Percentiles rank a stretch among this genome's conserved stretches.
Conservation (phyloP, 2,888 invertebrate species). For the Phaedon cochleariae region DNA sequence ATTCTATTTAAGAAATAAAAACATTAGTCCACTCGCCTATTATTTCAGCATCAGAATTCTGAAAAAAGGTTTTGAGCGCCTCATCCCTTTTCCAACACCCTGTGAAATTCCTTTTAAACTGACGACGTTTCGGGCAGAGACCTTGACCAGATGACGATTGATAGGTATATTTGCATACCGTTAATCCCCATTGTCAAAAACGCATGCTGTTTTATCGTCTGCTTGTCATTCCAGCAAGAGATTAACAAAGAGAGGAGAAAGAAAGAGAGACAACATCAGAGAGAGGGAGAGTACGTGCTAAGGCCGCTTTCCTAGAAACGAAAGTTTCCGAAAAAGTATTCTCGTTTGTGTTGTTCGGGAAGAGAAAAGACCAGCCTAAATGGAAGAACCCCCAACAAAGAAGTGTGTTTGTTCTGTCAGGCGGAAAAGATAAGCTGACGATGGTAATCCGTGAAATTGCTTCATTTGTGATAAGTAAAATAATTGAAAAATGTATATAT, state of each 20-base stretch:
- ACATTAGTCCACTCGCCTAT: no score
- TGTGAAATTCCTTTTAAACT: no score
- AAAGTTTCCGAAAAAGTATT: neutral
- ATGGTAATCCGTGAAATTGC: neutral
- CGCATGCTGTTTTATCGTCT: slow-evolving; percentile 38
- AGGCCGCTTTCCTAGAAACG: neutral
- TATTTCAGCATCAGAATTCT: no score
- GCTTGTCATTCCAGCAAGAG: slow-evolving; percentile 35
- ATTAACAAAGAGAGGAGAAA: slow-evolving; percentile 20
- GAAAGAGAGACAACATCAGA: no score
- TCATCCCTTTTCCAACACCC: no score
- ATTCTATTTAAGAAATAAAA: no score
- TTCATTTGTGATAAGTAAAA: no score
- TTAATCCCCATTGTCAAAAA: slow-evolving; percentile 39
- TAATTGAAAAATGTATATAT: no score
- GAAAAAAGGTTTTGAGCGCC: no score
- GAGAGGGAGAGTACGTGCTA: neutral
- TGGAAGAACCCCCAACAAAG: neutral
- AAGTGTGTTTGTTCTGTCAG: neutral
- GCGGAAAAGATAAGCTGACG: neutral
- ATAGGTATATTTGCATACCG: slow-evolving; percentile 44
- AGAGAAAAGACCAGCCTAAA: neutral
- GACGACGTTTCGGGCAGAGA: neutral
- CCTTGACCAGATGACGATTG: slow-evolving; percentile 34
- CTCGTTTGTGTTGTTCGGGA: neutral